Conservation (phyloP, 2,888 invertebrate species). For the Galerucella calmariensis region DNA sequence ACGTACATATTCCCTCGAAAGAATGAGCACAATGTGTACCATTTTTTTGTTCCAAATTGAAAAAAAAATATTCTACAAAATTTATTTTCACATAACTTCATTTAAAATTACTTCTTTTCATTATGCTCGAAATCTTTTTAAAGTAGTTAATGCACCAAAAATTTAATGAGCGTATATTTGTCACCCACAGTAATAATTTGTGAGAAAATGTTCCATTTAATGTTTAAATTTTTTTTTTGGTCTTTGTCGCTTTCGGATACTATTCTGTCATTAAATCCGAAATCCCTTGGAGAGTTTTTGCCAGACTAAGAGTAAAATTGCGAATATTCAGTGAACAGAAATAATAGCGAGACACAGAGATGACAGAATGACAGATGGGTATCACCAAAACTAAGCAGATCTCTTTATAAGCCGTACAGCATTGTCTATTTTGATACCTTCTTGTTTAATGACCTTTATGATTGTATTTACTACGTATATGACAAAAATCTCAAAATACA, state of each 20-base stretch:
- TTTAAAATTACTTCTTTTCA: too few relatives aligned
- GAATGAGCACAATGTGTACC: too few relatives aligned
- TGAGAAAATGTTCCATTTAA: conserved; percentile 15
- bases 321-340: conserved; percentile 38
- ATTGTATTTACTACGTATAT: neutral
- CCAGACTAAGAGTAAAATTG: conserved; percentile 27
- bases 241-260: conserved; percentile 13
- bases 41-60: too few relatives aligned
- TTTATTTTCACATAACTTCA: too few relatives aligned
- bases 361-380: conserved; percentile 39
- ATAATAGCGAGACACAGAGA: conserved; percentile 33
- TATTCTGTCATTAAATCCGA: conserved; percentile 18
- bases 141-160: too few relatives aligned
- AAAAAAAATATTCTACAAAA: too few relatives aligned
- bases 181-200: neutral
- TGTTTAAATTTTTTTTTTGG: neutral
- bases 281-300: conserved; percentile 11
- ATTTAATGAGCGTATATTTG: neutral
- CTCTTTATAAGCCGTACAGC: conserved; percentile 16
- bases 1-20: too few relatives aligned
- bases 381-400: conserved; percentile 36
- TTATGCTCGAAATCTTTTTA: too few relatives aligned
- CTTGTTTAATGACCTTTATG: neutral
- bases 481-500: neutral
- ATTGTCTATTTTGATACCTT: neutral